These are phyloP conservation scores for Pseudachorutes palmiensis DNA, from an alignment of 1,140 invertebrate genomes.

Conservation along the genomic window DNA sequence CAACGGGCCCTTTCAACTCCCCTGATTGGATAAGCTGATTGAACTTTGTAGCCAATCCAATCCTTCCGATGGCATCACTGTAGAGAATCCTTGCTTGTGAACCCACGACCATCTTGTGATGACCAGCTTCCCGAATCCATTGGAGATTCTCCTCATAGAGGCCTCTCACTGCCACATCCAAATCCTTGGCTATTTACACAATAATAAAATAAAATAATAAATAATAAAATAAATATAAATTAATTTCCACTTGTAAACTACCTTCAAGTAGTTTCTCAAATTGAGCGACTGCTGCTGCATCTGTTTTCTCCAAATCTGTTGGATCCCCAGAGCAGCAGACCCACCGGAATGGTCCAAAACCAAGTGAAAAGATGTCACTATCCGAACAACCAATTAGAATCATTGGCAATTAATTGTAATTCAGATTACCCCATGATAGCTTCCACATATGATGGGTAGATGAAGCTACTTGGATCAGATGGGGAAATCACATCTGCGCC, in stretches of 20 bases:
- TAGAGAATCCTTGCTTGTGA: conserved; percentile 59
- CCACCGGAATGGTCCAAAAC: conserved; percentile 67
- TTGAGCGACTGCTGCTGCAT: conserved; percentile 51
- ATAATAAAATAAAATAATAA: conserved; percentile 13
- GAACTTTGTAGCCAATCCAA: conserved; percentile 53
- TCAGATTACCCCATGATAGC: conserved; percentile 57
- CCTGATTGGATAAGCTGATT: conserved; percentile 49
- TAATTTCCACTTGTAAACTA: conserved; percentile 2
- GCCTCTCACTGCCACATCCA: conserved; percentile 41
- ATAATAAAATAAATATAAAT: conserved; percentile 1
- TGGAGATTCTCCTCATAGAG: conserved; percentile 57
- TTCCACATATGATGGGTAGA: conserved; percentile 62
- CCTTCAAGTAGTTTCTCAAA: conserved; percentile 46
- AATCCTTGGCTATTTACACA: conserved; percentile 38
- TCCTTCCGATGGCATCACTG: conserved; percentile 53
- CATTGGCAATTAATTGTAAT: too few relatives aligned
- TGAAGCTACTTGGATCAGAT: conserved; percentile 46
- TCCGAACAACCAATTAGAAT: too few relatives aligned
- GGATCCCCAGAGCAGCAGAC: conserved; percentile 54
- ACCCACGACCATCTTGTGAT: conserved; percentile 56
- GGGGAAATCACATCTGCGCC: conserved; percentile 47
- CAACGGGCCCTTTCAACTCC: conserved; percentile 47
- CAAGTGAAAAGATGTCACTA: conserved; percentile 60
- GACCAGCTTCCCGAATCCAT: conserved; percentile 55
- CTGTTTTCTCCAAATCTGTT: conserved; percentile 52